Base-by-base conservation (phyloP, 1,140 invertebrate genomes). In the Mya arenaria region DNA sequence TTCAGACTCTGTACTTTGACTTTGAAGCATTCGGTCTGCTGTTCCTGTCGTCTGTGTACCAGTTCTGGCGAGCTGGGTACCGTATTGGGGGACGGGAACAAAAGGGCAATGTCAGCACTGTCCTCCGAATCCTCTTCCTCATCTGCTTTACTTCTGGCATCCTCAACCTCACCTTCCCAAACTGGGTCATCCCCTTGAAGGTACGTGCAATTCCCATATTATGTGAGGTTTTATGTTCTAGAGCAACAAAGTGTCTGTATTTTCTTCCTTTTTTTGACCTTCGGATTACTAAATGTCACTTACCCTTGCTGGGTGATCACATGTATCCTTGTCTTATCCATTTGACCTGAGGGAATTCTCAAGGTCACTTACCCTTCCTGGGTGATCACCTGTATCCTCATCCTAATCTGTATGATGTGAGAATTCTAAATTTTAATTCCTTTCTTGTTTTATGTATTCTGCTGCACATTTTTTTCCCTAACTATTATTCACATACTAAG, bases 1-100 rank as follows among this genome's bases (percentile, higher is more conserved):
- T 80, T 58, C 77, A 80, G 77, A 80, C 55, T 4, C 4, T 62
- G 36, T 69, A 69, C 23, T 80, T 80, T 80, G 77, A 80, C 13
- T 36, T 71, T 52, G 36, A 62, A 48, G 77, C 65, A 1, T 69
- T 68, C 39, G 55, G 10, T 0, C 37, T 80, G 65, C 23, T 80
- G 39, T 19, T 80, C 17, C 25, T 80, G 36, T 44, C 77, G 13
- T 68, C 34, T 30, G 66, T 80, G 55, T 80, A 80, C 37, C 77
- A 80, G 66, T 62, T 80, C 48, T 69, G 65, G 65, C 28, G 77
- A 25, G 77, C 65, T 17, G 63, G 48, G 15, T 80, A 80, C 25
- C 44, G 66, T 30, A 66, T 80, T 1, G 77, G 77, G 8, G 66
- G 66, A 34, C 41, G 77, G 41, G 77, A 80, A 80, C 65, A 71